Evolutionary conservation across 2,888 invertebrate genomes (phyloP), one percentile per base, ranked within the genome.

Genomic region (Brachypterus glaber): DNA sequence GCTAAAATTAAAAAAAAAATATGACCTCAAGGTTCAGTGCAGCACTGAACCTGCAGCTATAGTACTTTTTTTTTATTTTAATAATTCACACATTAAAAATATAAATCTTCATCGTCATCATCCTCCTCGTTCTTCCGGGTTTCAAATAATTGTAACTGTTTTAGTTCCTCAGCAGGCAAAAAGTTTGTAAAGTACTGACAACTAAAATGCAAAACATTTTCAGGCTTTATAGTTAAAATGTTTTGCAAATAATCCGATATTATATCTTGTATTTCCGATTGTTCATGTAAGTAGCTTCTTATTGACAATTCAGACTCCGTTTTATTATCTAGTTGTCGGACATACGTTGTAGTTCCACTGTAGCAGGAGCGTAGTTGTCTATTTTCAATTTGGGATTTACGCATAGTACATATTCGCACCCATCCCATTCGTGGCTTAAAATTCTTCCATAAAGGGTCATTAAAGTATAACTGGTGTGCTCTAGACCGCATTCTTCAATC

Each of bases 341-440:
- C n/a, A n/a, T n/a, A n/a, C n/a, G n/a, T n/a, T n/a, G n/a, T n/a
- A n/a, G n/a, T n/a, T n/a, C n/a, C n/a, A n/a, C n/a, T n/a, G n/a
- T n/a, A n/a, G n/a, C n/a, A n/a, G n/a, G n/a, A n/a, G n/a, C n/a
- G n/a, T n/a, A n/a, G n/a, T 49, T 44, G 1, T 36, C 38, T 3
- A 61, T 33, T n/a, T 47, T 39, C 30, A 69, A 52, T 9, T 74
- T 53, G 2, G 77, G 76, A 59, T 77, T 77, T 14, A 76, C 54
- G 52, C 76, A 73, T 17, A 79, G 50, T 8, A 75, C 59, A 49
- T 73, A 77, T 43, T 63, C 63, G 39, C 68, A 70, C 39, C 71
- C 68, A 5, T 72, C 68, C 76, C 77, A 78, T 57, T 78, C 74
- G 43, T 78, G 76, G 45, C 69, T 71, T 12, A 79, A 61, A 17